Base-by-base conservation (phyloP, 92 coral and sea anemone genomes). In the Epizoanthus fatuus region DNA sequence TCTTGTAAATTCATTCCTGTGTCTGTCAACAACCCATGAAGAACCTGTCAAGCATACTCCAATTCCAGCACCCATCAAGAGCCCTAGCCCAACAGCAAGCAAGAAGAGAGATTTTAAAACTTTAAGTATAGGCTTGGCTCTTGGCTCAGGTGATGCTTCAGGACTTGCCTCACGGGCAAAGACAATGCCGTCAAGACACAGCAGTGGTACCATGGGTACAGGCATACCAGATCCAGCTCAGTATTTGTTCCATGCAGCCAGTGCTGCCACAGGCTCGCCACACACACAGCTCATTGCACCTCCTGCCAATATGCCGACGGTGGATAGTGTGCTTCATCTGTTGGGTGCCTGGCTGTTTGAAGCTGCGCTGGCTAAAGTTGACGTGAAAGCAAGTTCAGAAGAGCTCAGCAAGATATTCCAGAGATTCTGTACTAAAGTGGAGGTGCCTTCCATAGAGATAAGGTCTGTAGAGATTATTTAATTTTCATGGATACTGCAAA, bases 271-370 rank as follows among this genome's bases (percentile, higher is more conserved):
- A 1, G 90, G 95, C 6, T 63, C 89, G 19, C 63, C 92, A 75
- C 95, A 95, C 64, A 85, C 92, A 15, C 76, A 75, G 67, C 72
- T 90, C 6, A 54, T 91, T 11, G 52, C 72, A 6, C 84, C 73
- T 17, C 78, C 79, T 8, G 49, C 84, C 16, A 67, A 81, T 10
- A 90, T 89, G 82, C 98, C 99, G 8, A 93, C 98, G 40, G 99
- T 93, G 12, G 96, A 97, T 58, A 97, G 99, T 63, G 82, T 97
- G 40, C 92, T 97, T 3, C 98, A 97, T 81, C 76, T 97, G 68
- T 95, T 95, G 89, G 99, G 98, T 42, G 85, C 98, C 4, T 97
- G 99, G 99, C 85, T 97, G 79, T 97, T 97, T 90, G 96, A 95
- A 55, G 99, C 99, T 64, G 90, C 93, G 6, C 85, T 97, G 84